These are phyloP conservation scores for Drosophila seclusa DNA, from an alignment of 2,888 invertebrate species.

Conservation along the genomic window DNA sequence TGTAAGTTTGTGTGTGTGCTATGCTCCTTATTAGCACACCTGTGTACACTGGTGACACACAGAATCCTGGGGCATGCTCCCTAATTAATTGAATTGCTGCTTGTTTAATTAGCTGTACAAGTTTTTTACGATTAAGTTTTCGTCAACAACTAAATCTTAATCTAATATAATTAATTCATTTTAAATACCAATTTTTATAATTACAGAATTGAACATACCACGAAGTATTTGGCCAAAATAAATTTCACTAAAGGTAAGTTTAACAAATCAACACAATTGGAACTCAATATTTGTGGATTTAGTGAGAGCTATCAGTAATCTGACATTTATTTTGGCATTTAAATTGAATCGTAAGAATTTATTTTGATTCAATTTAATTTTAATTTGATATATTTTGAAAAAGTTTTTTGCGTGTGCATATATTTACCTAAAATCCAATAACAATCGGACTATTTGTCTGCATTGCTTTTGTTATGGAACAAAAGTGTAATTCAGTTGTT, in stretches of 20 bases:
- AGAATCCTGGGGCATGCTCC: constrained; percentile 22
- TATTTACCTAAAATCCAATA: not conserved
- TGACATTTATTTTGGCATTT: too few species aligned
- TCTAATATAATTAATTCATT: constrained; percentile 54
- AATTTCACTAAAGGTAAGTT: constrained; percentile 34
- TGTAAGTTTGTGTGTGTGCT: constrained; percentile 22
- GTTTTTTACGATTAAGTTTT: constrained; percentile 58
- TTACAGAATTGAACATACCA: constrained; percentile 50
- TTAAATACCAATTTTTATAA: constrained; percentile 18
- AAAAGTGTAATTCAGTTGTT: not conserved
- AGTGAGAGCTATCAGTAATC: not conserved
- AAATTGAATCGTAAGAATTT: not conserved
- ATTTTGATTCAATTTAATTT: too few species aligned
- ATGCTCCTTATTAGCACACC: constrained; percentile 68
- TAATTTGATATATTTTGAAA: not conserved
- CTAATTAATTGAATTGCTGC: constrained; percentile 76
- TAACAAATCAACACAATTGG: not conserved
- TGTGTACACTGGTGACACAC: constrained; percentile 55
- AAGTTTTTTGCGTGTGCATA: too few species aligned
- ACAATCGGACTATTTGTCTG: not conserved
- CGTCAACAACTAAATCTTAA: constrained; percentile 45
- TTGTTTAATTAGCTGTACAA: constrained; percentile 69
- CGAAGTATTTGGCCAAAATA: constrained; percentile 16
- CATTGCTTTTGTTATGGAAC: not conserved
- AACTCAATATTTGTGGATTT: not conserved